phyloP scores from a whole-genome alignment of 2,113 vertebrate species.

The Accipiter virgatus region DNA sequence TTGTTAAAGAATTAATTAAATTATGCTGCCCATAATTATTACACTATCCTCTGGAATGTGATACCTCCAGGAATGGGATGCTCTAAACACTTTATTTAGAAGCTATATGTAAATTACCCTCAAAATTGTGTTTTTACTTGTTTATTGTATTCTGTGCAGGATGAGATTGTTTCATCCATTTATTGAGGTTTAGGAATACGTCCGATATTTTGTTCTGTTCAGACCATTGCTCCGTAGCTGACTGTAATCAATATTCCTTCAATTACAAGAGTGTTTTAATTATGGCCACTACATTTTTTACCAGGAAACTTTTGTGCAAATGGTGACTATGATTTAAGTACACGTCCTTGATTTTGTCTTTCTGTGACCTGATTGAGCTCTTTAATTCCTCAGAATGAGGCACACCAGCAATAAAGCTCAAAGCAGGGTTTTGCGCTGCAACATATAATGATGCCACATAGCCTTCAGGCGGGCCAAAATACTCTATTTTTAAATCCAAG shows the following conservation, averaged over 20 bases:
- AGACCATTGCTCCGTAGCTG: background rate
- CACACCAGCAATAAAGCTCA: background rate
- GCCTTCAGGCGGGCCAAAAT: background rate
- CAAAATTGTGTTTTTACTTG: background rate
- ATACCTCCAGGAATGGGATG: background rate
- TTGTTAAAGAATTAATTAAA: background rate
- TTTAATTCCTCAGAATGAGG: background rate
- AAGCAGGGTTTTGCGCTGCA: background rate
- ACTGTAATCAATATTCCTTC: background rate
- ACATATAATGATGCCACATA: background rate
- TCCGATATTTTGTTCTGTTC: background rate
- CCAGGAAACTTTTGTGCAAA: background rate
- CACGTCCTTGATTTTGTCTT: background rate
- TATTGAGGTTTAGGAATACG: background rate
- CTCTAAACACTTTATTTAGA: background rate
- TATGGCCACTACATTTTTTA: background rate
- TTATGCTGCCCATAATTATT: background rate
- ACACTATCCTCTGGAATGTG: background rate
- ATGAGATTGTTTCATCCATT: background rate
- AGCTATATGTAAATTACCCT: background rate
- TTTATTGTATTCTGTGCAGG: fast-evolving
- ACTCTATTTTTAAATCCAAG: background rate
- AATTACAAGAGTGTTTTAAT: background rate
- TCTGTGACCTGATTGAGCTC: background rate
- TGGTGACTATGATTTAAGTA: background rate